Evolutionary conservation across 2,888 invertebrate species (phyloP), one percentile per base, ranked within the genome.

Genomic region (Notodonta dromedarius): DNA sequence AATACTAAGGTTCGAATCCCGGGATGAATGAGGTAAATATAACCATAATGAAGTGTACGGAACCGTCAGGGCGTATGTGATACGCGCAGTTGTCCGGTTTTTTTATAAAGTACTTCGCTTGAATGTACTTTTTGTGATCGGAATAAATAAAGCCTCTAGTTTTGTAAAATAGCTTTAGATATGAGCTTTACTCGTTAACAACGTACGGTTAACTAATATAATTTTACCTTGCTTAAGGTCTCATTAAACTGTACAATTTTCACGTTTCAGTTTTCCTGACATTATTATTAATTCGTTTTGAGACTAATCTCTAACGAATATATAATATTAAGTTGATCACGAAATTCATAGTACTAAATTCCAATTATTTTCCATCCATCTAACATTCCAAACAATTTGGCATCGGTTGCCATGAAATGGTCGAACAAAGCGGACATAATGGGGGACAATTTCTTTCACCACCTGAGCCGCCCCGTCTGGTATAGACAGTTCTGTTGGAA

Each of bases 381-480:
- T 82, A 79, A 79, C 79, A 79, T 84, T 85, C 83, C 84, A 77
- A 83, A 84, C 86, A 86, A 86, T 89, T 87, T 82, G 79, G 86
- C 87, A 88, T 89, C 84, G 86, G 80, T 85, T 82, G 83, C 83
- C 85, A 88, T 87, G 86, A 87, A 90, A 88, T 86, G 84, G 87
- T 83, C 83, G 85, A 80, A 82, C 82, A 84, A 79, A 80, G 83
- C 85, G 84, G 77, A 83, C 78, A 80, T 89, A 90, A 90, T 89
- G 84, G 88, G 88, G 78, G 84, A 86, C 90, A 86, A 89, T 90
- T 89, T 86, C 86, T 85, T 87, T 82, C 77, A 80, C 83, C 91
- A 91, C 90, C 91, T 91, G 91, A 82, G 85, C 78, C 86, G 57
- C 35, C 4, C 51, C 51, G 13, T 52, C 52, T 52, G 52, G 24